Base-by-base conservation (phyloP, 1,140 invertebrate genomes). In the Polyergus mexicanus region DNA sequence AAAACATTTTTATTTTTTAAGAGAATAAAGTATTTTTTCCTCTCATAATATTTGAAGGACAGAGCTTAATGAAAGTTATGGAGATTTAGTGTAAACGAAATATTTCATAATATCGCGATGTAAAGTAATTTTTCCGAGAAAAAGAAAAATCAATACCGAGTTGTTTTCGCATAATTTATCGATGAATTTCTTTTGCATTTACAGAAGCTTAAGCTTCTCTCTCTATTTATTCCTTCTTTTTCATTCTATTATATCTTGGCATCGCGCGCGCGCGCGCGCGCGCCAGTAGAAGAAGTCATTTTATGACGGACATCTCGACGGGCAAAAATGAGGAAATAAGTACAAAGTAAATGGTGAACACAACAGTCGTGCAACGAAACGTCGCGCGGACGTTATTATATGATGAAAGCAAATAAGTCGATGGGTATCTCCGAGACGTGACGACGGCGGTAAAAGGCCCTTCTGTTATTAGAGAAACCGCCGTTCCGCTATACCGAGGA, bases 371-470 rank as follows among this genome's bases (percentile, higher is more conserved):
- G 47, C 68, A 54, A 83, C 54, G 56, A 54, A 83, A 83, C 54
- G 56, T 74, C 78, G 78, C 78, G 78, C 68, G 78, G 78, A 60
- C 68, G 78, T 58, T 83, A 56, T 58, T 83, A 56, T 83, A 62
- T 69, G 78, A 83, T 83, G 74, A 83, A 83, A 83, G 78, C 60
- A 83, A 83, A 83, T 83, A 83, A 83, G 78, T 54, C 78, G 68
- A 28, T 74, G 41, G 66, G 35, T 81, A 66, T 81, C 78, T 81
- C 66, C 35, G 54, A 41, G 13, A 83, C 38, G 78, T 81, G 54
- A 60, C 68, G 65, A 10, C 28, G 77, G 11, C 3, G 38, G 68
- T 60, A 72, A 74, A 72, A 74, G 78, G 78, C 68, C 68, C 58
- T 83, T 72, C 54, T 68, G 54, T 83, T 80, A 80, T 69, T 83